These are phyloP conservation scores for Chloroceryle amazona DNA, from an alignment of 2,797 vertebrate genomes.

Conservation along the genomic window DNA sequence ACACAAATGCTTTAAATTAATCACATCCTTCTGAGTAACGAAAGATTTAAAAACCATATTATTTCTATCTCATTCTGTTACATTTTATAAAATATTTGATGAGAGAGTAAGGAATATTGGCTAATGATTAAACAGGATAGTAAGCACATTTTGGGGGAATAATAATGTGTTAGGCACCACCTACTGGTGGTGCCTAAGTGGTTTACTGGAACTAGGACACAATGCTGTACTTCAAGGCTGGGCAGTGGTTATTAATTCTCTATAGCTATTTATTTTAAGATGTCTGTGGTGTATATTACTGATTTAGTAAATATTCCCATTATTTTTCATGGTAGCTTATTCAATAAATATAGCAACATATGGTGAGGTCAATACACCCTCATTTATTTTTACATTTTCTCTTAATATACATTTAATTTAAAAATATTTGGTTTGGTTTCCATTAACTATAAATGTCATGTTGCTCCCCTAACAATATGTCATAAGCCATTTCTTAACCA, in stretches of 20 bases:
- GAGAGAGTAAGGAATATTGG: not conserved
- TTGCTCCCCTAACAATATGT: not conserved
- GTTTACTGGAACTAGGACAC: not conserved
- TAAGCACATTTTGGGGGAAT: not conserved
- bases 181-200: not conserved
- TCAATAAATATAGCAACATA: slow-evolving; percentile 47
- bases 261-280: not conserved
- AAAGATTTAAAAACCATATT: not conserved
- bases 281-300: not conserved
- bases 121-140: not conserved
- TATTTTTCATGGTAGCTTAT: slow-evolving; percentile 56
- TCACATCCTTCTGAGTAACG: not conserved
- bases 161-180: not conserved
- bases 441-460: slow-evolving; percentile 14
- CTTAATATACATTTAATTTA: slow-evolving; percentile 27
- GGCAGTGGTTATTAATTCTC: not conserved
- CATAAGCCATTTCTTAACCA: not conserved
- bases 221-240: not conserved
- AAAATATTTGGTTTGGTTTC: slow-evolving; percentile 57
- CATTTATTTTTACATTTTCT: slow-evolving; percentile 74
- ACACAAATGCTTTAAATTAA: not conserved
- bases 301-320: not conserved
- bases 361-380: slow-evolving; percentile 62
- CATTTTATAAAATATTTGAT: not conserved
- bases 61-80: not conserved